Base-by-base conservation (phyloP, 2,113 vertebrate genomes). In the Lophius piscatorius region DNA sequence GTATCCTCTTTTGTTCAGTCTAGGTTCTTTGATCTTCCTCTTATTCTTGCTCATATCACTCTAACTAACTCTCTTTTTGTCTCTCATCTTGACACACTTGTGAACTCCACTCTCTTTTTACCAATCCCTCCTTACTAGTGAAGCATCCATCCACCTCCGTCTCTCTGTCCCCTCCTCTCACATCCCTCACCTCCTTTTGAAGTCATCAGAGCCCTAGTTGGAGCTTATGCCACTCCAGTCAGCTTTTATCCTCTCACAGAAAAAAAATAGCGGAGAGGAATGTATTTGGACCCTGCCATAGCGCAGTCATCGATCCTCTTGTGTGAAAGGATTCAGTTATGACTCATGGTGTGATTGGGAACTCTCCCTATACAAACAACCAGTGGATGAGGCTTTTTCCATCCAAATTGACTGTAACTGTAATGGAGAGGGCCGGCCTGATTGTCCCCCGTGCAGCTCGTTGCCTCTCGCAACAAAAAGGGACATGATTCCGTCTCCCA, bases 281-380 rank as follows among this genome's bases (percentile, higher is more conserved):
- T 72, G 72, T 70, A 84, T 86, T 82, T 77, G 77, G 74, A 77
- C 63, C 45, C 51, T 51, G 51, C 69, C 28, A 38, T 48, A 83
- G 82, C 54, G 58, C 55, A 80, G 76, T 88, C 78, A 80, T 87
- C 75, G 50, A 60, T 56, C 70, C 82, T 76, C 64, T 70, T 76
- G 74, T 72, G 73, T 76, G 78, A 86, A 81, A 71, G 87, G 81
- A 84, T 84, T 88, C 85, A 81, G 73, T 78, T 6, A 49, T 82
- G 88, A 84, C 68, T 90, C 85, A 86, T 14, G 70, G 74, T 64
- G 63, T 86, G 82, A 83, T 77, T 77, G 64, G 80, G 81, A 65
- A 70, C 77, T 79, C 57, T 69, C 51, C 73, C 70, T 51, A 85
- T 83, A 80, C 81, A 84, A 87, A 81, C 80, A 87, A 71, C 64